These are phyloP conservation scores for Antechinus stuartii DNA, from an alignment of 2,113 vertebrate species.

Conservation along the genomic window DNA sequence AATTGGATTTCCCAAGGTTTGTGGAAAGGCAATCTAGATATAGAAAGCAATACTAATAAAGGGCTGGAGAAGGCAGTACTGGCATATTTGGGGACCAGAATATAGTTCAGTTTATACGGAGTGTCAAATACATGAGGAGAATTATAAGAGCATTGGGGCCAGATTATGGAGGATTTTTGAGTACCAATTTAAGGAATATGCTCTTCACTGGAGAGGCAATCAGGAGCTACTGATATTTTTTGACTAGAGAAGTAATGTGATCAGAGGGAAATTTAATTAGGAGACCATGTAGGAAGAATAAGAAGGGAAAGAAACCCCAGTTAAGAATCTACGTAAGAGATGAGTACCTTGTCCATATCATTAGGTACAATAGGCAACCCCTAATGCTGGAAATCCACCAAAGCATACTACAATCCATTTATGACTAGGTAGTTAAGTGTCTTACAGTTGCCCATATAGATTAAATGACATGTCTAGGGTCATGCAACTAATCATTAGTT, in stretches of 20 bases:
- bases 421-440: not conserved
- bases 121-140: not conserved
- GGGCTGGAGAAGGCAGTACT: not conserved
- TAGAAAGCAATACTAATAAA: constrained; percentile 15
- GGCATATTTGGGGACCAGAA: not conserved
- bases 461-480: not conserved
- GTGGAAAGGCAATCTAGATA: not conserved
- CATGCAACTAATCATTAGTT: not conserved
- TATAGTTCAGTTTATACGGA: not conserved
- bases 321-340: not conserved
- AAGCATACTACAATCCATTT: not conserved
- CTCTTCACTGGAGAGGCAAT: not conserved
- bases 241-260: not conserved
- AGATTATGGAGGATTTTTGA: not conserved
- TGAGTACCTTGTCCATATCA: not conserved
- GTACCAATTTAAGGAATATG: not conserved
- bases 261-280: not conserved
- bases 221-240: not conserved
- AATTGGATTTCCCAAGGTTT: not conserved
- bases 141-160: not conserved
- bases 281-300: not conserved
- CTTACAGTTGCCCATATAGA: not conserved
- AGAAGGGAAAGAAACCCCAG: not conserved
- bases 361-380: not conserved
- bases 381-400: not conserved